Conservation (phyloP, 2,797 vertebrate species). For the Euthynnus affinis region DNA sequence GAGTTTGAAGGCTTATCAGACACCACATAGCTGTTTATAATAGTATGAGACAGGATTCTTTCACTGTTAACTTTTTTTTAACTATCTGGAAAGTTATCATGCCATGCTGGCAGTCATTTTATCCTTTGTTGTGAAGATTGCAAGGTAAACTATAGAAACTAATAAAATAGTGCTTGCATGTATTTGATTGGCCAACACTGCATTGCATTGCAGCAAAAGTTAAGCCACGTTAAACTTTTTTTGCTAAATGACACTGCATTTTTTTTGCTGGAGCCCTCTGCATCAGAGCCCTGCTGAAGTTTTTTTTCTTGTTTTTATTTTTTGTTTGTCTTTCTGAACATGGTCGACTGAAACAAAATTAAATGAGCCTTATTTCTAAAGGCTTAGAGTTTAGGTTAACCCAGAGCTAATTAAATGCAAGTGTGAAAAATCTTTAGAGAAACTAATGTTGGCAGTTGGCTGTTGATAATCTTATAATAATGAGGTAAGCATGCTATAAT, state of each 20-base stretch:
- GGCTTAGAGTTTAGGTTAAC: not conserved
- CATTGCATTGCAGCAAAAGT: constrained; percentile 1
- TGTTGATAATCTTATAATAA: constrained; percentile 15
- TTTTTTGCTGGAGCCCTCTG: not conserved
- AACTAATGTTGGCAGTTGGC: not conserved
- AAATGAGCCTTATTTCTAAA: not conserved
- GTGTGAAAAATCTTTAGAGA: constrained; percentile 16
- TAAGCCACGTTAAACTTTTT: not conserved
- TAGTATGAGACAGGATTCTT: too few species aligned
- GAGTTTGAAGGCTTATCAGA: too few species aligned
- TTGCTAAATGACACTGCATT: not conserved
- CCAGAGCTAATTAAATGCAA: constrained; percentile 20
- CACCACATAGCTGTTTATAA: too few species aligned
- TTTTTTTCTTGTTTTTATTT: too few species aligned
- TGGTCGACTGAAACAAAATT: not conserved
- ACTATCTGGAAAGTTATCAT: not conserved
- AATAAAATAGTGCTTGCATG: not conserved
- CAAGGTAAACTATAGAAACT: not conserved
- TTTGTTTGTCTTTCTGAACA: not conserved
- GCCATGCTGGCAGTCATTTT: not conserved
- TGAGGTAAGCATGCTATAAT: not conserved
- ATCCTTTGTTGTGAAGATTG: not conserved
- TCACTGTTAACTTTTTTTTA: not conserved
- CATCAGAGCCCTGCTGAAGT: constrained; percentile 2
- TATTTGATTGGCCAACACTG: not conserved